phyloP scores from a whole-genome alignment of 2,113 vertebrate genomes.

The Macroglossus sobrinus region DNA sequence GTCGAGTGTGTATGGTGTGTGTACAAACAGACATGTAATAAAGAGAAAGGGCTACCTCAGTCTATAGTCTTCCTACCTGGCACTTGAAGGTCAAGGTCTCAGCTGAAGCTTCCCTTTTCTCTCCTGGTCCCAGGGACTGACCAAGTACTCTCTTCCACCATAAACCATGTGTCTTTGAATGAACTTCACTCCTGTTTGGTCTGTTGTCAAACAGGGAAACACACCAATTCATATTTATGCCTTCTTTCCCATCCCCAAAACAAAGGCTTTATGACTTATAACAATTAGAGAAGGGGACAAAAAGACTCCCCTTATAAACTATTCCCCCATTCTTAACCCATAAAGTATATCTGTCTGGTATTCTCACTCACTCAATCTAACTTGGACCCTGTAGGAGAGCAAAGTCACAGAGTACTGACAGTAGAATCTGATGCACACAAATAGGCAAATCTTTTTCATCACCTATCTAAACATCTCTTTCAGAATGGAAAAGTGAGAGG shows the following conservation, averaged over 20 bases:
- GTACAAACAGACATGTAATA: accelerated
- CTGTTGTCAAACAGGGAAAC: background rate
- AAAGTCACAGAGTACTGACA: background rate
- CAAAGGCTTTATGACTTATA: background rate
- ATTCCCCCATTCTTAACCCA: no score
- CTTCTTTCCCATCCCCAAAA: background rate
- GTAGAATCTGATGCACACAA: background rate
- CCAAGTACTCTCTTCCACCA: background rate
- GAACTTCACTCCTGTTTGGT: background rate
- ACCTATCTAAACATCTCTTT: background rate
- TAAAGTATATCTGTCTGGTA: background rate
- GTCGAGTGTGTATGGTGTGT: accelerated
- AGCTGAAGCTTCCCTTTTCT: background rate
- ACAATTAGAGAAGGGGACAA: background rate
- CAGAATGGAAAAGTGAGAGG: background rate
- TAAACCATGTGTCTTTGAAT: background rate
- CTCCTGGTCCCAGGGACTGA: background rate
- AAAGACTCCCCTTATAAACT: background rate
- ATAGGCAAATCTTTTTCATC: background rate
- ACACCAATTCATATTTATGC: background rate
- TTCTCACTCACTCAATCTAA: background rate
- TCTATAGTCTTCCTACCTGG: background rate
- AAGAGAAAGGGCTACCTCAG: background rate
- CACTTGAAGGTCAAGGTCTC: background rate
- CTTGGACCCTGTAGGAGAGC: no score